phyloP scores from a whole-genome alignment of 92 coral and sea anemone genomes.

The Nematostella vectensis region DNA sequence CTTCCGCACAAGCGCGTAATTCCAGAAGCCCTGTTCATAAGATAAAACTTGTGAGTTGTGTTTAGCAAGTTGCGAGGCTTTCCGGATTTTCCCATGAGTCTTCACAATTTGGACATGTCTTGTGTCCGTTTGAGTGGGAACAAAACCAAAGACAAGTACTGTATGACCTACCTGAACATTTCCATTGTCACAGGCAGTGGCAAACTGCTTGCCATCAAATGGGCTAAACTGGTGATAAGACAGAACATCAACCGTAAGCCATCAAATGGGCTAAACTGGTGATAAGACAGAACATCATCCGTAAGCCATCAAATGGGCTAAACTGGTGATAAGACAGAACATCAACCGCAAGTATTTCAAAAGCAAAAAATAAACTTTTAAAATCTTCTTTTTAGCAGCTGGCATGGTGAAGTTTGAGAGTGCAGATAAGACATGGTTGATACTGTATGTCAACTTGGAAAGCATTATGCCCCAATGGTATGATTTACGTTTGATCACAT shows the following conservation, averaged over 20 bases:
- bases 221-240: slow-evolving; percentile 69
- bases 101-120: too few species aligned
- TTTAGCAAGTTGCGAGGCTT: too few species aligned
- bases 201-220: slow-evolving; percentile 77
- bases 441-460: neutral
- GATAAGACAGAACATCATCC: slow-evolving; percentile 14
- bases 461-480: too few species aligned
- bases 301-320: slow-evolving; percentile 81
- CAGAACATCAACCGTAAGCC: slow-evolving; percentile 42
- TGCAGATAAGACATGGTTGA: neutral
- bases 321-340: slow-evolving; percentile 40
- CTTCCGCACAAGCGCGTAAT: too few species aligned
- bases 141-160: too few species aligned
- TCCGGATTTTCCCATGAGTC: too few species aligned
- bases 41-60: too few species aligned
- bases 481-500: too few species aligned
- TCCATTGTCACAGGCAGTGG: slow-evolving; percentile 91
- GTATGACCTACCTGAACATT: slow-evolving; percentile 92
- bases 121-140: too few species aligned
- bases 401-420: neutral
- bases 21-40: too few species aligned
- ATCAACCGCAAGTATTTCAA: slow-evolving; percentile 49
- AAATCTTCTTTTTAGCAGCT: neutral
- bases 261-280: slow-evolving; percentile 93
- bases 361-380: neutral